Conservation (phyloP, 2,888 invertebrate genomes). For the Conistra vaccinii region DNA sequence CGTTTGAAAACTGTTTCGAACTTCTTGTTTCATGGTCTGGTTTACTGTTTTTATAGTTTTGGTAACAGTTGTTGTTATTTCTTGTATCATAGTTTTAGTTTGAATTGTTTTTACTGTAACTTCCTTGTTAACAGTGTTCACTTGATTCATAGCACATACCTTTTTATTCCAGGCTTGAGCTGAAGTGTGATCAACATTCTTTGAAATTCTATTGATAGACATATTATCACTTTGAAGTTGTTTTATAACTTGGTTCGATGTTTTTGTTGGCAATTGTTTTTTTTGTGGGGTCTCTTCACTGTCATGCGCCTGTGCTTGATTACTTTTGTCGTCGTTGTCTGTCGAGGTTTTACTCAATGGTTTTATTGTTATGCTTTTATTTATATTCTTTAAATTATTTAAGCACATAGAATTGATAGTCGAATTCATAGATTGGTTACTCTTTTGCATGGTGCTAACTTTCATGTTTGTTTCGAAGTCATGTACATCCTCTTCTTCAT, state of each 20-base stretch:
- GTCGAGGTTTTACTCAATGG: slow-evolving; percentile 63
- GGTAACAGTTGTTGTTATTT: slow-evolving; percentile 88
- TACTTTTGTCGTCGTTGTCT: slow-evolving; percentile 48
- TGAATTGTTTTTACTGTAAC: slow-evolving; percentile 86
- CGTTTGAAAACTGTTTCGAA: slow-evolving; percentile 75
- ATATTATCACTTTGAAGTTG: slow-evolving; percentile 60
- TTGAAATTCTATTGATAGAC: slow-evolving; percentile 53
- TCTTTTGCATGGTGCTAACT: slow-evolving; percentile 70
- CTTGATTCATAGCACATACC: slow-evolving; percentile 75
- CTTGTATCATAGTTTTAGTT: slow-evolving; percentile 86
- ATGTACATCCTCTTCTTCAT: slow-evolving; percentile 69
- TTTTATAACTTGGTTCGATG: slow-evolving; percentile 68
- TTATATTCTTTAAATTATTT: slow-evolving; percentile 77
- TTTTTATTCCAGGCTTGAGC: slow-evolving; percentile 74
- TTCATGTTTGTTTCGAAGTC: slow-evolving; percentile 76
- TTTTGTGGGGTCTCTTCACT: slow-evolving; percentile 60
- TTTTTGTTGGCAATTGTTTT: slow-evolving; percentile 73
- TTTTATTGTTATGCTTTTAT: slow-evolving; percentile 78
- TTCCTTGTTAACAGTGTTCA: slow-evolving; percentile 83
- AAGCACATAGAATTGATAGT: slow-evolving; percentile 69
- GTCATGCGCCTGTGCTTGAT: slow-evolving; percentile 56
- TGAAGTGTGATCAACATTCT: slow-evolving; percentile 52
- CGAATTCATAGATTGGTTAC: slow-evolving; percentile 54
- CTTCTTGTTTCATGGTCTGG: slow-evolving; percentile 83
- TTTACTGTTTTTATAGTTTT: slow-evolving; percentile 88